A percentile compares a stretch with the other conserved stretches of the same genome.
phyloP scores from a whole-genome alignment of 2,797 vertebrate genomes.

The Pantherophis vulpinus region DNA sequence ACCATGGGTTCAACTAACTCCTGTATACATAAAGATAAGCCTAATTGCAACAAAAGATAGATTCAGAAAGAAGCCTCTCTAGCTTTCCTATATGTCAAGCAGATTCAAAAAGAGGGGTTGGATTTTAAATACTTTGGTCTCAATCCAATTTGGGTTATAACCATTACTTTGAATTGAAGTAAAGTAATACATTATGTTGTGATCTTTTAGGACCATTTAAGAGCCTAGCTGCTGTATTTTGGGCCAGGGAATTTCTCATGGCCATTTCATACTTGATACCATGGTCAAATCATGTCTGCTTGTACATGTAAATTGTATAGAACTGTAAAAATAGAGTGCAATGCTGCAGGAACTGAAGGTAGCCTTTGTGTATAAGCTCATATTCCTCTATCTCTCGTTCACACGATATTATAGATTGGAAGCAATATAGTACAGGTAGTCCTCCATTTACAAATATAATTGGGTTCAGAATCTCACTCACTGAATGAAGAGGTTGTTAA shows the following conservation, averaged over 20 bases:
- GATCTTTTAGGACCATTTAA: neutral
- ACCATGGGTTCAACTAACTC: no score
- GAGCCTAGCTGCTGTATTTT: neutral
- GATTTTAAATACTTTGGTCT: neutral
- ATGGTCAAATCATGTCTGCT: neutral
- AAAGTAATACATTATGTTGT: neutral
- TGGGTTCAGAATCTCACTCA: neutral
- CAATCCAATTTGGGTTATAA: neutral
- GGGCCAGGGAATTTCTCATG: neutral
- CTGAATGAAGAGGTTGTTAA: no score
- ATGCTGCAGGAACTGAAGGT: neutral
- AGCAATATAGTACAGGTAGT: neutral
- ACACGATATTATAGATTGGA: neutral
- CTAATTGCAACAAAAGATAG: neutral
- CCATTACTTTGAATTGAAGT: neutral
- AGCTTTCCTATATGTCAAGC: neutral
- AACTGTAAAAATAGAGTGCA: neutral
- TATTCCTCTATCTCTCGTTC: neutral
- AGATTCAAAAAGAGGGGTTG: neutral
- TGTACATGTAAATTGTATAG: neutral
- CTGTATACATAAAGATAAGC: neutral
- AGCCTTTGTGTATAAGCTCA: neutral
- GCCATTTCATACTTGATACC: neutral
- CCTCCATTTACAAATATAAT: neutral
- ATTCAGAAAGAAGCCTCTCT: neutral